Evolutionary conservation across 1,140 invertebrate species (phyloP), one percentile per base, ranked within the genome.

Genomic region (Ptiloglossa arizonensis): DNA sequence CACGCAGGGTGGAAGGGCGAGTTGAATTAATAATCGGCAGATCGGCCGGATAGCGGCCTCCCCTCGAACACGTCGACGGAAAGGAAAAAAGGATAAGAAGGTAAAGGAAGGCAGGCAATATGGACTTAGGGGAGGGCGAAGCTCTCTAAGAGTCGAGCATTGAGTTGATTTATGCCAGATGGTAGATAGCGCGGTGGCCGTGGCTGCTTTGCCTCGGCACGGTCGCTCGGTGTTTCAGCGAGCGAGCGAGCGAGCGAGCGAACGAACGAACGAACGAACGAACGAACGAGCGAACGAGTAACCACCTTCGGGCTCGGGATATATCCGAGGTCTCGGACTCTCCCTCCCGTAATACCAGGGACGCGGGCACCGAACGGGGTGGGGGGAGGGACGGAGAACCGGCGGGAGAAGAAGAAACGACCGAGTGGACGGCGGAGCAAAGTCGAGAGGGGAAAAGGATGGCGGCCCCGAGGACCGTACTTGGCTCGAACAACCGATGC

Each of bases 101-200:
- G 78, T 69, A 69, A 77, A 77, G 70, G 79, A 76, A 82, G 79
- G 76, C 67, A 86, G 78, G 84, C 86, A 87, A 86, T 89, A 88
- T 87, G 82, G 73, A 83, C 81, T 89, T 88, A 87, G 87, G 72
- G 81, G 86, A 86, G 88, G 85, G 81, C 79, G 86, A 85, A 85
- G 71, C 78, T 83, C 80, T 85, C 84, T 86, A 86, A 86, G 87
- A 87, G 82, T 81, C 82, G 83, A 88, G 88, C 87, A 89, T 87
- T 86, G 88, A 89, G 87, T 91, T 91, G 90, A 91, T 91, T 91
- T 90, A 91, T 90, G 86, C 89, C 87, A 91, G 89, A 90, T 91
- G 87, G 86, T 87, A 91, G 90, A 91, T 91, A 91, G 81, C 77
- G 74, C 71, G 64, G 81, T 67, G 83, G 79, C 73, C 68, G 63